Conservation (phyloP, 2,888 invertebrate genomes). For the Trichopria drosophilae region DNA sequence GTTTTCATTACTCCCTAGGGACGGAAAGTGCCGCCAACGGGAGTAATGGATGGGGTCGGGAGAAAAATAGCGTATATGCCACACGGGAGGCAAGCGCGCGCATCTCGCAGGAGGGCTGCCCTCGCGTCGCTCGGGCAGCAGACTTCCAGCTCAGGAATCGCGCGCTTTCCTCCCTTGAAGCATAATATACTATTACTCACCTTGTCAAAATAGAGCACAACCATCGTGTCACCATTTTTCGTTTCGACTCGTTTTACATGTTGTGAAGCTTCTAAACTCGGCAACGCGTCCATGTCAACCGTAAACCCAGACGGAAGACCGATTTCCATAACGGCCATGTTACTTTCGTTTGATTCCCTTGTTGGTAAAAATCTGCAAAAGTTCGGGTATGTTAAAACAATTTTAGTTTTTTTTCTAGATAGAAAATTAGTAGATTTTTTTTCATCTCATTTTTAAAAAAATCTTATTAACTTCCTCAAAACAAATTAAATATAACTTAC, state of each 20-base stretch:
- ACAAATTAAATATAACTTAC: constrained; percentile 56
- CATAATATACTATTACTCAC: constrained; percentile 57
- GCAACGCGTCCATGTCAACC: constrained; percentile 75
- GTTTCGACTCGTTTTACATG: constrained; percentile 71
- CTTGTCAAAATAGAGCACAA: constrained; percentile 75
- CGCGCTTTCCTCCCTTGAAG: too few relatives aligned
- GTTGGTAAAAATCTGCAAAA: constrained; percentile 66
- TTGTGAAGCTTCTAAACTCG: constrained; percentile 63
- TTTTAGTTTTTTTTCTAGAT: neutral
- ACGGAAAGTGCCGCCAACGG: too few relatives aligned
- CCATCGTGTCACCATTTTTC: constrained; percentile 67
- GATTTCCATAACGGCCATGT: constrained; percentile 90
- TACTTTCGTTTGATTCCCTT: constrained; percentile 72
- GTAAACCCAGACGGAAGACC: constrained; percentile 89
- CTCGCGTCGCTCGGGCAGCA: too few relatives aligned
- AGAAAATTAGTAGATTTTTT: constrained; percentile 5
- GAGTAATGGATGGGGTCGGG: neutral
- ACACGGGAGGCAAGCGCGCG: too few relatives aligned
- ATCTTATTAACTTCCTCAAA: neutral
- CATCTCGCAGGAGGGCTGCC: too few relatives aligned
- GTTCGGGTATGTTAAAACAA: neutral
- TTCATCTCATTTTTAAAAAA: neutral
- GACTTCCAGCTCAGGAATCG: too few relatives aligned
- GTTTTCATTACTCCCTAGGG: too few relatives aligned
- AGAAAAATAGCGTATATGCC: too few relatives aligned